Evolutionary conservation across 2,797 vertebrate species (phyloP).

Genomic region (Microhierax caerulescens): DNA sequence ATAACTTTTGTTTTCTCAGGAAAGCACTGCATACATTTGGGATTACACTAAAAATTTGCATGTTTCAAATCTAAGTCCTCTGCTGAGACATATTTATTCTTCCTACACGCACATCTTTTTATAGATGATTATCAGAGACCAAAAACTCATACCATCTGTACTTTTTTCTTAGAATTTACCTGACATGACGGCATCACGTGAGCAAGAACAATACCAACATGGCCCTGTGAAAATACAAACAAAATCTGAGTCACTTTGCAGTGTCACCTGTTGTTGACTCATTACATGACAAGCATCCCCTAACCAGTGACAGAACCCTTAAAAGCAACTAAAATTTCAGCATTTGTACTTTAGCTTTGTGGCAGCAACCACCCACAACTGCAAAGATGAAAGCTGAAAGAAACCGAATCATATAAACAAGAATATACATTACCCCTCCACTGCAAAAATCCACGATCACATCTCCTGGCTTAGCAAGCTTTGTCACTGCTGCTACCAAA

Average conservation of each 20-base stretch:
- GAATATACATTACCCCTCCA: constrained; percentile 86
- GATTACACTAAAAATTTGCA: neutral
- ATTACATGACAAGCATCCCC: neutral
- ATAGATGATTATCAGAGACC: neutral
- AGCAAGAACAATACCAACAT: constrained; percentile 94
- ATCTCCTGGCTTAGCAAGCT: constrained; percentile 82
- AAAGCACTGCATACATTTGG: neutral
- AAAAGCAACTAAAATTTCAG: neutral
- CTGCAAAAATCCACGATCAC: constrained; percentile 97
- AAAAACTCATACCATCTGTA: neutral
- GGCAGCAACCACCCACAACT: neutral
- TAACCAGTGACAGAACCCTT: neutral
- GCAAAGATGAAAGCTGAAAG: neutral
- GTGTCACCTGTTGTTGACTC: neutral
- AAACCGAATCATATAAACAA: neutral
- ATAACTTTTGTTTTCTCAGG: neutral
- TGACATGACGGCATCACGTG: constrained; percentile 87
- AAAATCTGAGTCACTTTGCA: constrained; percentile 11
- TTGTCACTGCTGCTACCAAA: constrained; percentile 86
- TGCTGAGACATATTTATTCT: neutral
- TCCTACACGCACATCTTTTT: neutral
- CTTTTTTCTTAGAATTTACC: constrained; percentile 76
- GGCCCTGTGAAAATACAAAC: constrained; percentile 83
- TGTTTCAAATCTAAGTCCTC: neutral
- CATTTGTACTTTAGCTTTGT: neutral